A percentile compares a stretch with the other conserved stretches of the same genome.
Conservation (phyloP, 1,140 invertebrate species). For the Drosophila aff. region DNA sequence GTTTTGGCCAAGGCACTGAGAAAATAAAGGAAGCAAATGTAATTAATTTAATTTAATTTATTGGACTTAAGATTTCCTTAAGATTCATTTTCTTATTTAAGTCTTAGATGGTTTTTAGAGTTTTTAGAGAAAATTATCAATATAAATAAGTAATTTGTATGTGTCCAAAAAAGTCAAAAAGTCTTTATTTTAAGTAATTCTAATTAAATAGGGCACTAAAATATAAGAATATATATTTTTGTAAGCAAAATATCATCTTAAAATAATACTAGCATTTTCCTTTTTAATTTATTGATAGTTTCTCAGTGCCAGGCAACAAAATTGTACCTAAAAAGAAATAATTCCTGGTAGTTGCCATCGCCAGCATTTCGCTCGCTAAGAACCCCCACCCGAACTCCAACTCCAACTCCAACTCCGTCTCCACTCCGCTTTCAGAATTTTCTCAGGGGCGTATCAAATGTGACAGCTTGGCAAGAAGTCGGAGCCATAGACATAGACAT, state of each 20-base stretch:
- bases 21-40: background rate
- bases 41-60: too few relatives aligned
- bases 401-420: slow-evolving; percentile 6
- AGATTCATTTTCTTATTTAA: too few relatives aligned
- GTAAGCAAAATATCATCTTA: background rate
- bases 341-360: slow-evolving; percentile 35
- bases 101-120: background rate
- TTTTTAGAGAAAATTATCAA: background rate
- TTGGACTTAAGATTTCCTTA: too few relatives aligned
- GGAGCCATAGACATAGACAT: slow-evolving; percentile 52
- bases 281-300: background rate
- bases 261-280: background rate
- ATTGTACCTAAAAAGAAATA: slow-evolving; percentile 35
- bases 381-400: background rate
- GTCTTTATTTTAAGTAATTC: background rate
- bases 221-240: background rate
- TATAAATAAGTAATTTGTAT: too few relatives aligned
- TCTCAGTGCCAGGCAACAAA: slow-evolving; percentile 44
- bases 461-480: slow-evolving; percentile 69
- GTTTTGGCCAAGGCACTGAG: slow-evolving; percentile 31
- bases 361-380: slow-evolving; percentile 39
- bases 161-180: too few relatives aligned
- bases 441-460: slow-evolving; percentile 71
- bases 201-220: too few relatives aligned
- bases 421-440: slow-evolving; percentile 5